A percentile compares a stretch with the other conserved stretches of the same genome.
Evolutionary conservation across 1,140 invertebrate genomes (phyloP).

Genomic region (Teleogryllus occipitalis): DNA sequence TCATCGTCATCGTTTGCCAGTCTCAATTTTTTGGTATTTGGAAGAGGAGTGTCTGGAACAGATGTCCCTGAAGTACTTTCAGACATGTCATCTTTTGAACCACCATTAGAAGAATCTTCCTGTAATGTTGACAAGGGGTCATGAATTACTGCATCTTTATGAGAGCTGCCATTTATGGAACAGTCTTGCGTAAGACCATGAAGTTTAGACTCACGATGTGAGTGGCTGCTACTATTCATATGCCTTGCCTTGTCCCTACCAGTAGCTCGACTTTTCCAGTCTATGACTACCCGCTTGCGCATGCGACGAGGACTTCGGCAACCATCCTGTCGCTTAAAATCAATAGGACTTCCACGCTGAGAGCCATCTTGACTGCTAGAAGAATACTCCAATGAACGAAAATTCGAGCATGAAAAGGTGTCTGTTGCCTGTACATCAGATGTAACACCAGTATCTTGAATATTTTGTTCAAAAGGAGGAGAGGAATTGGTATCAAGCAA

Average conservation of each 20-base stretch:
- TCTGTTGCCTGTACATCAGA: conserved; percentile 8
- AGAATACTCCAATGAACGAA: conserved; percentile 9
- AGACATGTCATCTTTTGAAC: conserved; percentile 8
- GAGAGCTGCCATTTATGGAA: neutral
- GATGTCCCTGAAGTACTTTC: neutral
- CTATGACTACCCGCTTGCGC: neutral
- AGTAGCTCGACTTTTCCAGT: conserved; percentile 8
- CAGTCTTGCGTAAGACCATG: neutral
- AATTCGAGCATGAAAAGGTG: neutral
- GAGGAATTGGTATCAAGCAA: conserved; percentile 52
- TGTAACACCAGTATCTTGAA: conserved; percentile 10
- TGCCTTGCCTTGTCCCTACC: neutral
- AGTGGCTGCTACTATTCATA: neutral
- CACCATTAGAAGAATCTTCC: conserved; percentile 9
- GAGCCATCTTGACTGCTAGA: conserved; percentile 19
- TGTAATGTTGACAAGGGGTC: neutral
- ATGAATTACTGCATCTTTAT: neutral
- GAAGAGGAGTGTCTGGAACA: neutral
- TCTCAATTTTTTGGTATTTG: neutral
- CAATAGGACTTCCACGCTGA: conserved; percentile 6
- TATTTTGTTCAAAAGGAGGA: conserved; percentile 19
- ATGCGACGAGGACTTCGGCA: neutral
- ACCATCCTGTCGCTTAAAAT: neutral
- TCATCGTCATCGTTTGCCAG: neutral
- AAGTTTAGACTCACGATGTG: neutral